Evolutionary conservation across 2,888 invertebrate genomes (phyloP).

Genomic region (Gymnoscelis rufifasciata): DNA sequence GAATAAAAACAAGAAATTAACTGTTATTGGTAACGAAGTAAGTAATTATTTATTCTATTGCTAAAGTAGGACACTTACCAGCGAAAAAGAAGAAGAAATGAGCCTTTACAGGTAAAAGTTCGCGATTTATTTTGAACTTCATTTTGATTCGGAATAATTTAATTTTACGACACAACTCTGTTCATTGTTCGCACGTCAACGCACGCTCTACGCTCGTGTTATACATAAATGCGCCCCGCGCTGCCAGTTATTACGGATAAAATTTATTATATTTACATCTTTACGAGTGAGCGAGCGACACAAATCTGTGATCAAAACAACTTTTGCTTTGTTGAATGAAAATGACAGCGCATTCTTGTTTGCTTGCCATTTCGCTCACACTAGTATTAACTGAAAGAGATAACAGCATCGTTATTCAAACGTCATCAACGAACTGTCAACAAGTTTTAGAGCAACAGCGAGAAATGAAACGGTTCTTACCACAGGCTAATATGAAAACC

Average conservation of each 20-base stretch:
- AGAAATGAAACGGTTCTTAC: slow-evolving; percentile 16
- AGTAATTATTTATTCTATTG: background rate
- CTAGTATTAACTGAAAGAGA: background rate
- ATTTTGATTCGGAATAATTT: slow-evolving; percentile 34
- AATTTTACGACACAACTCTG: background rate
- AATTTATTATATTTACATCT: slow-evolving; percentile 5
- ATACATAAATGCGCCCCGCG: slow-evolving; percentile 7
- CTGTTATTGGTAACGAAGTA: background rate
- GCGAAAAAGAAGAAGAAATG: slow-evolving; percentile 94
- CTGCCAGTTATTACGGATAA: background rate
- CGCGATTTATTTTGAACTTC: slow-evolving; percentile 82
- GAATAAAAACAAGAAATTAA: background rate
- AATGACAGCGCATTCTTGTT: slow-evolving; percentile 5
- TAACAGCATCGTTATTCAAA: background rate
- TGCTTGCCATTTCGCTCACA: slow-evolving; percentile 7
- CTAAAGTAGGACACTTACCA: slow-evolving; percentile 77
- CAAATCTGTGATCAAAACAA: slow-evolving; percentile 6
- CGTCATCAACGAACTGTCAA: slow-evolving; percentile 7
- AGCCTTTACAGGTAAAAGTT: slow-evolving; percentile 88
- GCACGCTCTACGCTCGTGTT: slow-evolving; percentile 5
- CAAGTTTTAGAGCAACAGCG: background rate
- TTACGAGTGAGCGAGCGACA: background rate
- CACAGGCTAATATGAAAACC: background rate
- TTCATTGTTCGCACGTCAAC: slow-evolving; percentile 2
- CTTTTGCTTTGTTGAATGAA: background rate